Evolutionary conservation across 2,888 invertebrate genomes (phyloP).

Genomic region (Pyralis farinalis): DNA sequence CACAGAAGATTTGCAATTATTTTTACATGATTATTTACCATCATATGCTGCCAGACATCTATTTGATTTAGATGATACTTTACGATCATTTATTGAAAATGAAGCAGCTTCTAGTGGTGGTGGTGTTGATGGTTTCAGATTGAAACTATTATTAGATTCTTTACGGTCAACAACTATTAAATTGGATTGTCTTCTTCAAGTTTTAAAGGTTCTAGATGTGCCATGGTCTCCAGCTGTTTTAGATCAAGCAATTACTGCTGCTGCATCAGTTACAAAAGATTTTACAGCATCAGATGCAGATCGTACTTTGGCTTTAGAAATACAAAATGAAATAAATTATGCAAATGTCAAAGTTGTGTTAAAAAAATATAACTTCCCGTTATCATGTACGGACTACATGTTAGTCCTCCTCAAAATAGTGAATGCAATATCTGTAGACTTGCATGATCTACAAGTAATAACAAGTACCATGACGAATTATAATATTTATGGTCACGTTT

Average conservation of each 20-base stretch:
- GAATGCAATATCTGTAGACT: constrained; percentile 42
- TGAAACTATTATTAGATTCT: constrained; percentile 55
- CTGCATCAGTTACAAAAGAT: constrained; percentile 51
- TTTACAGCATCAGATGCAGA: constrained; percentile 62
- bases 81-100: constrained; percentile 61
- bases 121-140: constrained; percentile 55
- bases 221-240: constrained; percentile 59
- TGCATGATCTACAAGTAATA: constrained; percentile 58
- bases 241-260: constrained; percentile 52
- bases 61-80: constrained; percentile 65
- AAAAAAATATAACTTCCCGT: constrained; percentile 69
- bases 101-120: constrained; percentile 65
- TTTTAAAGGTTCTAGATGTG: constrained; percentile 66
- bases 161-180: constrained; percentile 56
- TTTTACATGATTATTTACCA: constrained; percentile 64
- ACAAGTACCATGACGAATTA: constrained; percentile 49
- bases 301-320: constrained; percentile 52
- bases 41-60: constrained; percentile 56
- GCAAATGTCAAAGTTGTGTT: constrained; percentile 68
- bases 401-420: constrained; percentile 63
- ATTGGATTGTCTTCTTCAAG: constrained; percentile 63
- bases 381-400: constrained; percentile 58
- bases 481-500: constrained; percentile 49
- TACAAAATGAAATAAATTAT: constrained; percentile 64
- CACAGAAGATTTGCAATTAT: constrained; percentile 65